Conservation (phyloP, 1,140 invertebrate genomes). For the Battus philenor region DNA sequence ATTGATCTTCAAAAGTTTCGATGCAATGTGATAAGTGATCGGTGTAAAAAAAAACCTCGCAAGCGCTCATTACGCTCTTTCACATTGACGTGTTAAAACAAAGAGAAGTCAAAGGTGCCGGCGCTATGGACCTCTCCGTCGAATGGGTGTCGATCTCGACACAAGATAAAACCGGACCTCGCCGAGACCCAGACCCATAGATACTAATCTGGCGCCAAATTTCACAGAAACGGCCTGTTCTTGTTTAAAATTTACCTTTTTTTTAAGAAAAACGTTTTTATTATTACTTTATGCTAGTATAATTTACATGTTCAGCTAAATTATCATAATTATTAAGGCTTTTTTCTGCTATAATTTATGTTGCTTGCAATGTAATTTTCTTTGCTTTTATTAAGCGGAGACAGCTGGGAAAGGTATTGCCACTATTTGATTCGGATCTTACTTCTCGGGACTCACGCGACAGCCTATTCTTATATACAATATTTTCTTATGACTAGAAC, state of each 20-base stretch:
- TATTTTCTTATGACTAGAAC: no score
- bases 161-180: slow-evolving; percentile 41
- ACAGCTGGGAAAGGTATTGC: no score
- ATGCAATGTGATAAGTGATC: slow-evolving; percentile 27
- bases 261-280: slow-evolving; percentile 31
- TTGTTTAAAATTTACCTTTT: slow-evolving; percentile 38
- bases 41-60: slow-evolving; percentile 16
- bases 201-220: slow-evolving; percentile 65
- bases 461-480: no score
- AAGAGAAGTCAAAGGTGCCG: slow-evolving; percentile 41
- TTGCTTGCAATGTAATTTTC: no score
- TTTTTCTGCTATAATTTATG: no score
- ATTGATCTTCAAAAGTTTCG: no score
- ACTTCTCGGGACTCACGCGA: no score
- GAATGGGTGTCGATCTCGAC: slow-evolving; percentile 53
- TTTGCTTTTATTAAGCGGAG: no score
- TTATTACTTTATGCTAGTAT: slow-evolving; percentile 6
- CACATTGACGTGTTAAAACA: slow-evolving; percentile 50
- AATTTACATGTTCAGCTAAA: no score
- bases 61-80: slow-evolving; percentile 39
- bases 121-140: slow-evolving; percentile 29
- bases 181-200: slow-evolving; percentile 22
- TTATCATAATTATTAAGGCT: no score
- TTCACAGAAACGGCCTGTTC: slow-evolving; percentile 57
- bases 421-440: no score